Evolutionary conservation across 1,140 invertebrate genomes (phyloP).

Genomic region (Ericerus pela): DNA sequence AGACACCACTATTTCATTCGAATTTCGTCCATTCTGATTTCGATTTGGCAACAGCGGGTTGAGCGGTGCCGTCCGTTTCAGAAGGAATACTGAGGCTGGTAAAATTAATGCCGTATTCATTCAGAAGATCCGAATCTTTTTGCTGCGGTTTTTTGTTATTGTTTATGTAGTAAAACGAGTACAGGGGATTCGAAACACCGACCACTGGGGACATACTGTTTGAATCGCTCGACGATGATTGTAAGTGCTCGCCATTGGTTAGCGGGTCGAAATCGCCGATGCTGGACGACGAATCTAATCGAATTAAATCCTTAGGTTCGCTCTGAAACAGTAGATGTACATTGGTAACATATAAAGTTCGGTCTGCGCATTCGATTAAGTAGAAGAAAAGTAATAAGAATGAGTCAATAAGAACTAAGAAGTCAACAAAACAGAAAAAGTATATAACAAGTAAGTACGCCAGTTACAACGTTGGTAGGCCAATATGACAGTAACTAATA

Average conservation of each 20-base stretch:
- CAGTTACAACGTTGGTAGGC: no score
- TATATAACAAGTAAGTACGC: no score
- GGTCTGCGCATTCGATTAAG: no score
- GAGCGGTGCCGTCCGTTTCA: background rate
- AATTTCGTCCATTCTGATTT: conserved; percentile 26
- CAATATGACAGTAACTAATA: no score
- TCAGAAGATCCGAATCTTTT: conserved; percentile 21
- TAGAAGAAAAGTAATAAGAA: no score
- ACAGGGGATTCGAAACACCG: conserved; percentile 41
- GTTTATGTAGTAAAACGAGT: conserved; percentile 39
- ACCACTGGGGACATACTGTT: conserved; percentile 26
- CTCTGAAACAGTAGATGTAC: conserved; percentile 14
- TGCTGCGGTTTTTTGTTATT: conserved; percentile 22
- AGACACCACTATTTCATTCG: conserved; percentile 22
- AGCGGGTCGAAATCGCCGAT: conserved; percentile 45
- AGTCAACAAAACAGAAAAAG: no score
- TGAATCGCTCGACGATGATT: conserved; percentile 16
- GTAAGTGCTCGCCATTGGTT: conserved; percentile 30
- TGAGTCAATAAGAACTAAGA: no score
- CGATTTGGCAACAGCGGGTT: conserved; percentile 16
- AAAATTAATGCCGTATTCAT: conserved; percentile 28
- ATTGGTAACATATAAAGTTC: no score
- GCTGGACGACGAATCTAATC: conserved; percentile 38
- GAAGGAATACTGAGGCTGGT: conserved; percentile 17
- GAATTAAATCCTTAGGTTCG: conserved; percentile 35